Percentiles rank a stretch among this genome's conserved stretches.
Conservation (phyloP, 2,888 invertebrate genomes). For the Pachliopta kotzebuea region DNA sequence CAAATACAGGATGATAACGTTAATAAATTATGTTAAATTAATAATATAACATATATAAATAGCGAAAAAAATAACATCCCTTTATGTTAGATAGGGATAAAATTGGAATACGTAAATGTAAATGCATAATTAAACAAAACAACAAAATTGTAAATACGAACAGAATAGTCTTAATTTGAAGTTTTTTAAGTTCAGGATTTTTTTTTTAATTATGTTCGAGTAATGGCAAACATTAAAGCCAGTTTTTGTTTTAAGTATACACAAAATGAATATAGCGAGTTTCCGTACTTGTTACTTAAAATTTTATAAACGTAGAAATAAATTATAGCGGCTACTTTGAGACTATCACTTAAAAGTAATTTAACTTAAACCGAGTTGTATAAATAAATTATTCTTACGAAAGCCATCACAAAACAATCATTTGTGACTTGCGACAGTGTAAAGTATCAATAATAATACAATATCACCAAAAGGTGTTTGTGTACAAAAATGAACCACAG, state of each 20-base stretch:
- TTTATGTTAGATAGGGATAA: no score
- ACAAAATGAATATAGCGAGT: slow-evolving; percentile 6
- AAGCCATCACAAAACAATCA: slow-evolving; percentile 14
- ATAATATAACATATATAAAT: no score
- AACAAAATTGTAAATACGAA: no score
- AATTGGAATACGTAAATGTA: no score
- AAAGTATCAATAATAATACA: slow-evolving; percentile 16
- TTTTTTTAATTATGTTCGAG: no score
- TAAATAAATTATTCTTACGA: slow-evolving; percentile 23
- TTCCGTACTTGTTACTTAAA: background rate
- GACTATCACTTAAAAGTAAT: background rate
- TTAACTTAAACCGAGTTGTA: slow-evolving; percentile 8
- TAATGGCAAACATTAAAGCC: no score
- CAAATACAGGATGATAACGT: slow-evolving; percentile 5
- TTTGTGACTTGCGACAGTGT: slow-evolving; percentile 20
- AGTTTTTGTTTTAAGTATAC: no score
- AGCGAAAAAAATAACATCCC: no score
- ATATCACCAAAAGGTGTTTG: background rate
- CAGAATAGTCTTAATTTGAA: no score
- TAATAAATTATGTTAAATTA: background rate
- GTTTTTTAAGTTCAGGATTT: no score
- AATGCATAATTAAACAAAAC: no score
- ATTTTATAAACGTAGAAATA: slow-evolving; percentile 3
- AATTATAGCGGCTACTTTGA: slow-evolving; percentile 13
- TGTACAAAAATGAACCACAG: background rate